Evolutionary conservation across 2,113 vertebrate genomes (phyloP).

Genomic region (Scopus umbretta): DNA sequence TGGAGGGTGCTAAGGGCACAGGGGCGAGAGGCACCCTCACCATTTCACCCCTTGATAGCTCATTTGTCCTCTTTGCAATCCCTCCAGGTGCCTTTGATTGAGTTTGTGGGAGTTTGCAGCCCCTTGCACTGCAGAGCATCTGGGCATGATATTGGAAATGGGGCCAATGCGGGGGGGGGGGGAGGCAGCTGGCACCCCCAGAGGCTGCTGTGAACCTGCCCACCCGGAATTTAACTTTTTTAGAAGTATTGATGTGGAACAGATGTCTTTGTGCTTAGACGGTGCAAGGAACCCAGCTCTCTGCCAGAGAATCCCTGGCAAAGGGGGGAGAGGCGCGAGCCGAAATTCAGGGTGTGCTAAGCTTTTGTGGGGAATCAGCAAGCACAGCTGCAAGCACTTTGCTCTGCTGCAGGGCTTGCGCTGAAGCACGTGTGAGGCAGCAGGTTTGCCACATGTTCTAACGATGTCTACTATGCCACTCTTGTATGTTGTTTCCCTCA

Average conservation of each 20-base stretch:
- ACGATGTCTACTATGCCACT: fast-evolving
- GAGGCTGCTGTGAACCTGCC: not conserved
- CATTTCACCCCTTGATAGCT: not conserved
- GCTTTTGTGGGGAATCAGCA: not conserved
- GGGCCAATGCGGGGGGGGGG: fast-evolving
- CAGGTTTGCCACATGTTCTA: not conserved
- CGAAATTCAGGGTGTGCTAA: not conserved
- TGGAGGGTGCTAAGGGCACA: not conserved
- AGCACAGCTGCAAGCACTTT: not conserved
- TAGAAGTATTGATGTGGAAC: not conserved
- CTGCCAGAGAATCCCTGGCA: not conserved
- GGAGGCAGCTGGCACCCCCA: not conserved
- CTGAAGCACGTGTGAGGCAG: fast-evolving
- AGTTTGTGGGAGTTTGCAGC: not conserved
- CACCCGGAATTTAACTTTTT: not conserved
- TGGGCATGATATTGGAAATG: too few relatives aligned
- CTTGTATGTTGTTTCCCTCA: not conserved
- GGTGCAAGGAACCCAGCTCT: not conserved
- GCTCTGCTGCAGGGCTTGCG: not conserved
- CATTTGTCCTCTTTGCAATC: fast-evolving
- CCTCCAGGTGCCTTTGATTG: not conserved
- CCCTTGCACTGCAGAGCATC: not conserved
- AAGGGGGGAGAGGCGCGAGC: fast-evolving
- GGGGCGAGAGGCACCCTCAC: not conserved
- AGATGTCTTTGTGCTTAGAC: not conserved